Base-by-base conservation (phyloP, 2,113 vertebrate species). In the Choloepus hoffmanni region DNA sequence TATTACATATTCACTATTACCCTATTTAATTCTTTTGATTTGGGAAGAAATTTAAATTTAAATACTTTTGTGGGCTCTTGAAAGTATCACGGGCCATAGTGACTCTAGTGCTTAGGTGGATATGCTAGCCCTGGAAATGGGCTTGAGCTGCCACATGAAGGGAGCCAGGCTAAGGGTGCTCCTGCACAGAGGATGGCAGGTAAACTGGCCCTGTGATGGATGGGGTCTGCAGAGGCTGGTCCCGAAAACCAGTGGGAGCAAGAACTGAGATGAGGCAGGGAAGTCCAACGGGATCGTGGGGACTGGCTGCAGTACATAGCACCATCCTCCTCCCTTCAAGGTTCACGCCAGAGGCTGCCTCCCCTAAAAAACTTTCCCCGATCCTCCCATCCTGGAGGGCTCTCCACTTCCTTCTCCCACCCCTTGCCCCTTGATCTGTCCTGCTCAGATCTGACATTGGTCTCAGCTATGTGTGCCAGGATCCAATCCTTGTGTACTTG, bases 361-460 rank as follows among this genome's bases (percentile, higher is more conserved):
- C 15, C 16, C 2, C 6, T 3, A 3, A 3, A 0, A 7, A 55
- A 4, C 1, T 2, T 58, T 45, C 55, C 43, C 58, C 26, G 36
- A 16, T 48, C 43, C 13, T 85, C 28, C 9, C 63, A 26, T 72
- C 79, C 53, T 7, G 2, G 5, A 43, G 0, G 4, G 28, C 28
- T 55, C n/a, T 84, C 63, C 43, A 90, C 40, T 30, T 91, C 21
- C 89, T 90, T 70, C 94, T 28, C 83, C 63, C 36, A 5, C 48
- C 89, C 50, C 78, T n/a, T 91, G 36, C 60, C 18, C 5, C 0
- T 0, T 81, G 55, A 77, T 79, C 89, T 0, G 0, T 95, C 33
- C 55, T 30, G 81, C 92, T 96, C 73, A 65, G 77, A 58, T 10
- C 33, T 62, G 43, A 78, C 5, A 11, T 19, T 53, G 5, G 4